These are phyloP conservation scores for Drosophila diplacantha DNA, from an alignment of 2,888 invertebrate genomes.

Conservation along the genomic window DNA sequence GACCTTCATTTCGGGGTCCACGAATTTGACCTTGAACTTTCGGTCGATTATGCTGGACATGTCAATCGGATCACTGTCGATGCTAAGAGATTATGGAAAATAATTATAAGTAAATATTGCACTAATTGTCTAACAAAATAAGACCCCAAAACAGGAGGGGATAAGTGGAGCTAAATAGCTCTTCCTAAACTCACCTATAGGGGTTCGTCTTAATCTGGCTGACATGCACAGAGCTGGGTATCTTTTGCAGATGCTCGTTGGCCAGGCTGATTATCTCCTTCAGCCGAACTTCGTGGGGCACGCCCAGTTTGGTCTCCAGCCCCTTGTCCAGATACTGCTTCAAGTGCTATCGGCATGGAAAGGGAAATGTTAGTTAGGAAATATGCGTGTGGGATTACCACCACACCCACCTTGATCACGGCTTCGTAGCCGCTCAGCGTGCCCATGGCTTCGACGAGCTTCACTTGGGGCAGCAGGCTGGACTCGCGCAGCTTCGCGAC, in stretches of 20 bases:
- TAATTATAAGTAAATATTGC: not conserved
- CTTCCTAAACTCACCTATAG: slow-evolving; percentile 52
- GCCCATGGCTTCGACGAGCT: slow-evolving; percentile 58
- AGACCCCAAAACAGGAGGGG: not conserved
- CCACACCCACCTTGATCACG: slow-evolving; percentile 60
- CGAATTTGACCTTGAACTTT: slow-evolving; percentile 41
- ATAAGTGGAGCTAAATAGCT: not conserved
- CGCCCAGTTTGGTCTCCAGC: slow-evolving; percentile 12
- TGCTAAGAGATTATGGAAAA: slow-evolving; percentile 16
- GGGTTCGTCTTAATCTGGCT: slow-evolving; percentile 61
- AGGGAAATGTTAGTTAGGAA: no score
- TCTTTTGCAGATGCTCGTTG: slow-evolving; percentile 58
- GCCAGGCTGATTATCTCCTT: slow-evolving; percentile 50
- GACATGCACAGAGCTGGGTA: slow-evolving; percentile 61
- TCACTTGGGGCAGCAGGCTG: slow-evolving; percentile 60
- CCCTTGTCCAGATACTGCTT: slow-evolving; percentile 42
- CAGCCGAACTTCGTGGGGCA: slow-evolving; percentile 56
- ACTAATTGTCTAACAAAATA: not conserved
- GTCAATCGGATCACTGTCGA: slow-evolving; percentile 7
- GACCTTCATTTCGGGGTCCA: slow-evolving; percentile 62
- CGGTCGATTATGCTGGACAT: slow-evolving; percentile 6
- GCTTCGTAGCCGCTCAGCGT: slow-evolving; percentile 60
- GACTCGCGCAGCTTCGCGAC: slow-evolving; percentile 61
- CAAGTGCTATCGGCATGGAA: slow-evolving; percentile 50
- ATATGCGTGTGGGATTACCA: not conserved